These are phyloP conservation scores for Saccopteryx leptura DNA, from an alignment of 2,113 vertebrate species.

Conservation along the genomic window DNA sequence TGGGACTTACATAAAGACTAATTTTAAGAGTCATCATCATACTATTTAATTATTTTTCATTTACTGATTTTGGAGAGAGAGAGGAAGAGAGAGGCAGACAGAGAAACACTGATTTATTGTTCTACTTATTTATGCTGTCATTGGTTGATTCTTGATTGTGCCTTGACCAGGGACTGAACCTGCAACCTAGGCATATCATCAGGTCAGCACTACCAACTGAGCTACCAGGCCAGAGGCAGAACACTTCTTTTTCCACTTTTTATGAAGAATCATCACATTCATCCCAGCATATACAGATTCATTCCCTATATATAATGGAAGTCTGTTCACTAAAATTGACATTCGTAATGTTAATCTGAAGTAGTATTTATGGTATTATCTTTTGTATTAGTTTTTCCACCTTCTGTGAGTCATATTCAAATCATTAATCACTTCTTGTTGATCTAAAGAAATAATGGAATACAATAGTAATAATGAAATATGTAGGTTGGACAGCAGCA, in stretches of 20 bases:
- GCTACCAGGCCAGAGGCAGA: not conserved
- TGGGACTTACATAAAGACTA: not conserved
- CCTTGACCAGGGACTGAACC: no score
- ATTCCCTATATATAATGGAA: not conserved
- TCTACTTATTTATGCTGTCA: no score
- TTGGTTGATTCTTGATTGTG: no score
- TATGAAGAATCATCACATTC: not conserved
- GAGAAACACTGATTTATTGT: no score
- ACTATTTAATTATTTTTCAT: no score
- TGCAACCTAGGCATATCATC: no score
- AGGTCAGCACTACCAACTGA: no score
- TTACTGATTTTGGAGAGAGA: no score
- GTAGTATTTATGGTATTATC: not conserved
- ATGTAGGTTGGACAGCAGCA: not conserved
- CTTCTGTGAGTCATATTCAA: not conserved
- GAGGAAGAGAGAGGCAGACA: no score
- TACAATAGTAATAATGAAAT: conserved; percentile 1
- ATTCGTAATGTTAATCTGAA: conserved; percentile 43
- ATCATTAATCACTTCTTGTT: not conserved
- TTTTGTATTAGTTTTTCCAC: not conserved
- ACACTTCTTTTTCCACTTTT: not conserved
- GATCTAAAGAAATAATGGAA: conserved; percentile 8
- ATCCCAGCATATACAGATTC: not conserved
- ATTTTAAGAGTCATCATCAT: not conserved
- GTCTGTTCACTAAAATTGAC: not conserved